Conservation (phyloP, 2,797 vertebrate species). For the Decapterus maruadsi region DNA sequence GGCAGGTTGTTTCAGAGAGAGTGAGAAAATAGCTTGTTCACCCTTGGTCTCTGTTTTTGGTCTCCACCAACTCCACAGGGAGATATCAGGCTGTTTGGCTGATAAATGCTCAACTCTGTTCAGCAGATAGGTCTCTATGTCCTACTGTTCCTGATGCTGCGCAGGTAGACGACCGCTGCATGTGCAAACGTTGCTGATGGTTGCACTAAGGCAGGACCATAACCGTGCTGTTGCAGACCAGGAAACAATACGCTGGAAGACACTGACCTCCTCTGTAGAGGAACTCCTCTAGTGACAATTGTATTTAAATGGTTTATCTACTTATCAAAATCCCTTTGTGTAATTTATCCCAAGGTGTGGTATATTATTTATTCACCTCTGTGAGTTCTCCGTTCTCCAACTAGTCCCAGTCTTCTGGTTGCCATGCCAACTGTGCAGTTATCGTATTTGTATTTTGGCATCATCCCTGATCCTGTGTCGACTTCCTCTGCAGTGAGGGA, state of each 20-base stretch:
- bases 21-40: no score
- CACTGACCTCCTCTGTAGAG: background rate
- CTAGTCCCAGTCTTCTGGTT: background rate
- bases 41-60: background rate
- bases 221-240: background rate
- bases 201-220: background rate
- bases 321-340: background rate
- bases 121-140: background rate
- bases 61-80: background rate
- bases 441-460: constrained; percentile 10
- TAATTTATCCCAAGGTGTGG: background rate
- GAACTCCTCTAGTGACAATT: background rate
- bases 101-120: background rate
- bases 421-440: background rate
- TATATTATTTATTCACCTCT: background rate
- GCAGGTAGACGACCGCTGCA: background rate
- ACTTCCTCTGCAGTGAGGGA: constrained; percentile 83
- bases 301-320: background rate
- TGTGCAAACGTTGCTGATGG: background rate
- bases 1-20: no score
- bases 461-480: constrained; percentile 39
- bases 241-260: background rate
- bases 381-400: background rate
- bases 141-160: background rate
- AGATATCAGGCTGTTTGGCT: background rate